phyloP scores from a whole-genome alignment of 2,113 vertebrate species.

The Petrocephalus microphthalmus region DNA sequence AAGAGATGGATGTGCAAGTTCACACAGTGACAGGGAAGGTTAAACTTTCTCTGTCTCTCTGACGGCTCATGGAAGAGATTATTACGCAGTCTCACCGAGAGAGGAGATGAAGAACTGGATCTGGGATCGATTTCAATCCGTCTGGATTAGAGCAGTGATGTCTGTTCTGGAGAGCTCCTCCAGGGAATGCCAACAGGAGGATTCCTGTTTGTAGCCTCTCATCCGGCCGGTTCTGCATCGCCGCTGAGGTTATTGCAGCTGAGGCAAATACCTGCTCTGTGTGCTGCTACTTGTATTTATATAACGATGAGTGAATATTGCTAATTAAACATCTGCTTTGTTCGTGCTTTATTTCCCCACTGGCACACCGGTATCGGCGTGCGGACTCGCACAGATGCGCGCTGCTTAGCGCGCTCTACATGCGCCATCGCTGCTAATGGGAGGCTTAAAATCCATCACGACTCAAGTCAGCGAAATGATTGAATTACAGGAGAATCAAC shows the following conservation, averaged over 20 bases:
- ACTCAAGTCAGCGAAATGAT: neutral
- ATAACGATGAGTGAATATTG: constrained; percentile 2
- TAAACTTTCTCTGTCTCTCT: neutral
- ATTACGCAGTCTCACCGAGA: neutral
- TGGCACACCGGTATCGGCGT: neutral
- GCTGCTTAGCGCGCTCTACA: neutral
- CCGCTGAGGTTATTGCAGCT: neutral
- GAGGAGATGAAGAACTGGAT: neutral
- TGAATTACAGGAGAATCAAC: constrained; percentile 1
- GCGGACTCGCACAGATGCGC: neutral
- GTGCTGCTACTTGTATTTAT: neutral
- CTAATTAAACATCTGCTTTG: constrained; percentile 19
- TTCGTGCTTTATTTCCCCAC: neutral
- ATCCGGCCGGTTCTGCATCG: neutral
- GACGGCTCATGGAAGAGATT: neutral
- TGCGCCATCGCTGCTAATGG: neutral
- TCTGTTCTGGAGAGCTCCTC: neutral
- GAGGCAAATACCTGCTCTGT: neutral
- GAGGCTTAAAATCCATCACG: neutral
- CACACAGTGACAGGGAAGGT: constrained; percentile 15
- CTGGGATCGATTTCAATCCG: constrained; percentile 12
- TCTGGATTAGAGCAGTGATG: neutral
- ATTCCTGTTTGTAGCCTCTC: neutral
- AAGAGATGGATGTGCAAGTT: neutral
- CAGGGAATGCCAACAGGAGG: neutral